Evolutionary conservation across 1,140 invertebrate genomes (phyloP).

Genomic region (Drosophila ficusphila): DNA sequence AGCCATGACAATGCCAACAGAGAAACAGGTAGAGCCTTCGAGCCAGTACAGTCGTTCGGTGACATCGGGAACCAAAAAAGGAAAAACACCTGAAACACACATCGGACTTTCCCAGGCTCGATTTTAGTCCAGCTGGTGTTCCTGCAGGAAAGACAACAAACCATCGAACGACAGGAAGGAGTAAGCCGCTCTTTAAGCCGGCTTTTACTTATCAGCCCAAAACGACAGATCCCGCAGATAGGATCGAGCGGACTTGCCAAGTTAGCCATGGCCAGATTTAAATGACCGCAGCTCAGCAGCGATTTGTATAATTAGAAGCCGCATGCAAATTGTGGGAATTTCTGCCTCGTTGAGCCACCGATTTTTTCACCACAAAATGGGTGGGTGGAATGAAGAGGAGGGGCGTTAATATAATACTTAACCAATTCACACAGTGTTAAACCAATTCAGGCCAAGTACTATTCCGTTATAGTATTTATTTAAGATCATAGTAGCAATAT

Average conservation of each 20-base stretch:
- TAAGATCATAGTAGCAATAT: background rate
- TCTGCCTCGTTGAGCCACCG: slow-evolving; percentile 16
- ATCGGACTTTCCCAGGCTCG: slow-evolving; percentile 74
- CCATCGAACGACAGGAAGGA: slow-evolving; percentile 60
- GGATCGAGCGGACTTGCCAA: slow-evolving; percentile 49
- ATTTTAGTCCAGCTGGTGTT: slow-evolving; percentile 62
- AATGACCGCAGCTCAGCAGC: slow-evolving; percentile 77
- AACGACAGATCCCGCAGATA: slow-evolving; percentile 38
- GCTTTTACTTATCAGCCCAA: slow-evolving; percentile 70
- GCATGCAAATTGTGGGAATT: slow-evolving; percentile 81
- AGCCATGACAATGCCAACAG: slow-evolving; percentile 67
- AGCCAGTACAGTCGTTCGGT: slow-evolving; percentile 61
- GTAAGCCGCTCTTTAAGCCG: slow-evolving; percentile 72
- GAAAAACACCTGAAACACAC: slow-evolving; percentile 59
- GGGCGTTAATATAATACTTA: slow-evolving; percentile 1
- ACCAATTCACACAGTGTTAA: slow-evolving; percentile 8
- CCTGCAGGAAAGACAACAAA: slow-evolving; percentile 30
- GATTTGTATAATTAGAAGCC: slow-evolving; percentile 82
- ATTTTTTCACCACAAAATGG: slow-evolving; percentile 1
- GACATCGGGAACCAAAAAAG: slow-evolving; percentile 51
- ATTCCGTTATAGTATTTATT: background rate
- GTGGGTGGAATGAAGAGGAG: background rate
- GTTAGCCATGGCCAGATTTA: slow-evolving; percentile 79
- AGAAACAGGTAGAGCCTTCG: slow-evolving; percentile 49
- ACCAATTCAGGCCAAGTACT: background rate